A percentile compares a stretch with the other conserved stretches of the same genome.
Evolutionary conservation across 2,797 vertebrate species (phyloP).

Genomic region (Macroramphosus scolopax): DNA sequence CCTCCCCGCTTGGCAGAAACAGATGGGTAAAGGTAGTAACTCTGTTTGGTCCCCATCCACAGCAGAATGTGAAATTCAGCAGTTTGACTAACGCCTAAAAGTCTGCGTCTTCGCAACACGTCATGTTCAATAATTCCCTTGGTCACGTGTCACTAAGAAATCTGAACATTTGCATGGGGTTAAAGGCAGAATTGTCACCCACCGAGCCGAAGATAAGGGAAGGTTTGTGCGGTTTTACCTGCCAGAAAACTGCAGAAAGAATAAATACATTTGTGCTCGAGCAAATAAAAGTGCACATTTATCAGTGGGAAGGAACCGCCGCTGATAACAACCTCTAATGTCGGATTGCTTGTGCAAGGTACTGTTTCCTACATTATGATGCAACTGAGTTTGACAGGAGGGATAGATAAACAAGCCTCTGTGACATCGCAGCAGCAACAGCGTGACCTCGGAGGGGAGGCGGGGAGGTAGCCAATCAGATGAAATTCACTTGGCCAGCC

Average conservation of each 20-base stretch:
- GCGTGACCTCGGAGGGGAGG: conserved; percentile 30
- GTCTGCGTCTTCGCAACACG: conserved; percentile 8
- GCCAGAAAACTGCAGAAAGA: too few relatives aligned
- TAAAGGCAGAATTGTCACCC: neutral
- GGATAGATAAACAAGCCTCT: conserved; percentile 27
- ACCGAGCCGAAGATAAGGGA: neutral
- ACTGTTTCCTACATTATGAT: too few relatives aligned
- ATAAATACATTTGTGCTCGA: neutral
- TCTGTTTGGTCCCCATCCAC: too few relatives aligned
- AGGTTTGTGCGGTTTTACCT: neutral
- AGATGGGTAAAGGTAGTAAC: conserved; percentile 32
- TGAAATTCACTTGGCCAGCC: neutral
- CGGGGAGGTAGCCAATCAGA: conserved; percentile 39
- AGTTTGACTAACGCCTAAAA: conserved; percentile 38
- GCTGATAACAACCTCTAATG: too few relatives aligned
- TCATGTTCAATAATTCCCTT: conserved; percentile 10
- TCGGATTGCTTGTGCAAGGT: too few relatives aligned
- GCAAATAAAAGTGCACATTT: too few relatives aligned
- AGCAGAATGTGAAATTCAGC: conserved; percentile 49
- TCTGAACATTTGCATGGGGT: conserved; percentile 1
- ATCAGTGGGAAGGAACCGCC: too few relatives aligned
- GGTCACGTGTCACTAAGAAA: conserved; percentile 18
- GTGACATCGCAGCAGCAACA: conserved; percentile 43
- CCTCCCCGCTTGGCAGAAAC: conserved; percentile 34
- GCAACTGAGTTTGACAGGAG: too few relatives aligned